Base-by-base conservation (phyloP, 2,113 vertebrate species). In the Elephas maximus region DNA sequence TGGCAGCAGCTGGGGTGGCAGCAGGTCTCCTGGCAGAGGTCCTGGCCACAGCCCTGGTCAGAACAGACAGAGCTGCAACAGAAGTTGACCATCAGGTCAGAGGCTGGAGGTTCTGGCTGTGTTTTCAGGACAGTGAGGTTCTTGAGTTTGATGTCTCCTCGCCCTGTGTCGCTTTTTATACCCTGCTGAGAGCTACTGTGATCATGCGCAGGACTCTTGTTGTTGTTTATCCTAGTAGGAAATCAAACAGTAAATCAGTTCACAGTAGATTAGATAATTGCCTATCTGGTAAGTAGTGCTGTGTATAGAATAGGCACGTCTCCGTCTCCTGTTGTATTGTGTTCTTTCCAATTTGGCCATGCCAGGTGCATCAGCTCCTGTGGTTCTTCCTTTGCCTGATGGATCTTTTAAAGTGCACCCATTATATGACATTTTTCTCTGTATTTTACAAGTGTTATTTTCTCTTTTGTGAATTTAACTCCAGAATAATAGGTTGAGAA, bases 161-260 rank as follows among this genome's bases (percentile, higher is more conserved):
- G 20, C n/a, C 28, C 28, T 37, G 14, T 53, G 65, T 33, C 26
- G 44, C 93, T 88, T 97, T 96, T 97, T 97, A 97, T 97, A 97
- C 51, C 88, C 88, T 62, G n/a, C 73, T n/a, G 21, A 86, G 65
- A 23, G 26, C 63, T 73, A 14, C n/a, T 77, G 1, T 44, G 82
- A 88, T 7, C 88, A 90, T 17, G 17, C 85, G 60, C 76, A 85
- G 81, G 6, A 30, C 17, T 41, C 62, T 87, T 67, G 26, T 79
- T 65, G 15, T 92, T 94, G 86, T 96, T 97, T 89, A 86, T 48
- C n/a, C 28, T 78, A 48, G 73, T 8, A 73, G 71, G 63, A 93
- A 71, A 71, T 14, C 67, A 57, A 57, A 57, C 15, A 71, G 67
- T 71, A 4, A 81, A 76, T 37, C 51, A 90, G 24, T 90, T 93